Evolutionary conservation across 2,888 invertebrate species (phyloP), one percentile per base, ranked within the genome.

Genomic region (Apomyelois bistriatella): DNA sequence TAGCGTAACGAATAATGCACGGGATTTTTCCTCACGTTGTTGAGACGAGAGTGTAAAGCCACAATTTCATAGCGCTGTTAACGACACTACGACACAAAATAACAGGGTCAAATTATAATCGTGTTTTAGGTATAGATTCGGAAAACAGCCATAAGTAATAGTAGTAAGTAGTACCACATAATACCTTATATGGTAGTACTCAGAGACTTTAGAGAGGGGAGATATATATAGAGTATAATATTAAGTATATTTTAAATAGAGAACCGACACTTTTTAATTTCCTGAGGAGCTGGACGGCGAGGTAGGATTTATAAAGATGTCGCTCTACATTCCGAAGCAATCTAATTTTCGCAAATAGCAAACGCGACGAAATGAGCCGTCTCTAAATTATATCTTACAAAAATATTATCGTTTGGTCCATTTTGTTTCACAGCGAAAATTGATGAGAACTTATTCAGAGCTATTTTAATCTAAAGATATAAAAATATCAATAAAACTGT

Each of bases 231-330:
- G n/a, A n/a, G n/a, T n/a, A n/a, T n/a, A n/a, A n/a, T n/a, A n/a
- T n/a, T 32, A 32, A 32, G 32, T 32, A 35, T 16, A 46, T 35
- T 5, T 47, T 47, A 54, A 54, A 57, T 53, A 47, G 51, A 53
- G 49, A 36, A 52, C 54, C 55, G 62, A 60, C 59, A 65, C 61
- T 59, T 63, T 66, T 66, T 64, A 66, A 66, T 66, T 65, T 65
- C 62, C 62, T 66, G 62, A 54, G 52, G 56, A 55, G 55, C 58
- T 64, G 63, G 57, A 52, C 55, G 53, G 52, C 42, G 36, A 59
- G 56, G 60, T 60, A 58, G 60, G 58, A 59, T 60, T 58, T 56
- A 56, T 54, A 56, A 38, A 48, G 43, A 53, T 38, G 56, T 55
- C 54, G 56, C 41, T 55, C 54, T 57, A 58, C 55, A 57, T 56